phyloP scores from a whole-genome alignment of 2,113 vertebrate species.

The Vimba vimba region DNA sequence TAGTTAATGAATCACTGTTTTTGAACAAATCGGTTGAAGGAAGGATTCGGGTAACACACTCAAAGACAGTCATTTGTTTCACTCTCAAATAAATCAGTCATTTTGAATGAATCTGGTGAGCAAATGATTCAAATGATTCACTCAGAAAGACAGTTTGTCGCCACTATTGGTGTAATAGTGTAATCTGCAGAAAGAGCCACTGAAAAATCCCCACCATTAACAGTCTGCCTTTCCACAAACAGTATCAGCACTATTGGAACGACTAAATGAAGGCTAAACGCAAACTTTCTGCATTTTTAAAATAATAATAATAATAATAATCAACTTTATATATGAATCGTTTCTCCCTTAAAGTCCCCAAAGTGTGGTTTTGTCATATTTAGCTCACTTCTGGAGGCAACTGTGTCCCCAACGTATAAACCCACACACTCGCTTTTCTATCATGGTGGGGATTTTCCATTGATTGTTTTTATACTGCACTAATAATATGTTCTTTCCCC shows the following conservation, averaged over 20 bases:
- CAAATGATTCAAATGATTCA: not conserved
- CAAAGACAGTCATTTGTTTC: not conserved
- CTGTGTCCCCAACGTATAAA: not conserved
- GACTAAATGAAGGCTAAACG: not conserved
- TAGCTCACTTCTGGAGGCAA: not conserved
- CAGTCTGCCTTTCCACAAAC: not conserved
- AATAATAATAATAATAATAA: not conserved
- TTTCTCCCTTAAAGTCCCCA: not conserved
- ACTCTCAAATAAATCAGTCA: not conserved
- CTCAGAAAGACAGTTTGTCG: not conserved
- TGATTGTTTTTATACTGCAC: conserved; percentile 23
- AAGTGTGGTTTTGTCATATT: not conserved
- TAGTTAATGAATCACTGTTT: not conserved
- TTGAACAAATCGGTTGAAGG: not conserved
- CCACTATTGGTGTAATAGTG: too few relatives aligned
- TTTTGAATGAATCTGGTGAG: not conserved
- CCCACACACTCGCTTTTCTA: not conserved
- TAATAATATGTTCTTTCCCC: conserved; percentile 22
- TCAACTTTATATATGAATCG: not conserved
- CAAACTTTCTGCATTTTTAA: not conserved
- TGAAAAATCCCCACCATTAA: not conserved
- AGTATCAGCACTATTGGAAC: not conserved
- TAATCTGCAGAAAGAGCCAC: not conserved
- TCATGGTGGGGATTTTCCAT: conserved; percentile 14
- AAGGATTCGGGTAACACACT: not conserved